Base-by-base conservation (phyloP, 2,797 vertebrate species). In the Alfaro cultratus region DNA sequence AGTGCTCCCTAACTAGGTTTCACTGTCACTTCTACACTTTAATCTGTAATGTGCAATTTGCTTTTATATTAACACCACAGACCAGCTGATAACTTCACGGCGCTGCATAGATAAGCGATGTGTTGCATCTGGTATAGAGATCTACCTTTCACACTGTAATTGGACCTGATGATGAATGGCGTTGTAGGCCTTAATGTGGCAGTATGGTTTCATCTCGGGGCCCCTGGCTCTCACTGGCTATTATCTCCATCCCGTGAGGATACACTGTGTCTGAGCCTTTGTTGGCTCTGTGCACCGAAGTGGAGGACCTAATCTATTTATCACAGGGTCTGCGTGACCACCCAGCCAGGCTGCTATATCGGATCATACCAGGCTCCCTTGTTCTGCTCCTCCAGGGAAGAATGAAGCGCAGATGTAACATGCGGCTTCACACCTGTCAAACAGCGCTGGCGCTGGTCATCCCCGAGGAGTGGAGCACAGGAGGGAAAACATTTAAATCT, bases 281-380 rank as follows among this genome's bases (percentile, higher is more conserved):
- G 93, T 95, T 93, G 89, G 89, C 80, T 83, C 88, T 85, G 93
- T 76, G 84, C 90, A 83, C 83, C 86, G 87, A 91, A 93, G 93
- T 93, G 91, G 90, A 91, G 91, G 92, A 88, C 93, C 92, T 95
- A 92, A 95, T 96, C 95, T 96, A 94, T 96, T 96, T 94, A 96
- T 95, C 93, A 91, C 90, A 89, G 90, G 89, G 86, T 88, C 92
- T 90, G 92, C 80, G 89, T 93, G 94, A 93, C 94, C 95, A 89
- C 92, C 94, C 93, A 90, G 90, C 88, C 88, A 79, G 84, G 87
- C 90, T 80, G 83, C 92, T 93, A 87, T 94, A 94, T 94, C 94
- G 87, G 93, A 94, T 94, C 92, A 91, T 89, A 82, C 83, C 90
- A 86, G 88, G 84, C 91, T 91, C 90, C 85, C 89, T 79, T 70